A percentile compares a stretch with the other conserved stretches of the same genome.
phyloP scores from a whole-genome alignment of 2,888 invertebrate species.

The Hydropsyche betteni region DNA sequence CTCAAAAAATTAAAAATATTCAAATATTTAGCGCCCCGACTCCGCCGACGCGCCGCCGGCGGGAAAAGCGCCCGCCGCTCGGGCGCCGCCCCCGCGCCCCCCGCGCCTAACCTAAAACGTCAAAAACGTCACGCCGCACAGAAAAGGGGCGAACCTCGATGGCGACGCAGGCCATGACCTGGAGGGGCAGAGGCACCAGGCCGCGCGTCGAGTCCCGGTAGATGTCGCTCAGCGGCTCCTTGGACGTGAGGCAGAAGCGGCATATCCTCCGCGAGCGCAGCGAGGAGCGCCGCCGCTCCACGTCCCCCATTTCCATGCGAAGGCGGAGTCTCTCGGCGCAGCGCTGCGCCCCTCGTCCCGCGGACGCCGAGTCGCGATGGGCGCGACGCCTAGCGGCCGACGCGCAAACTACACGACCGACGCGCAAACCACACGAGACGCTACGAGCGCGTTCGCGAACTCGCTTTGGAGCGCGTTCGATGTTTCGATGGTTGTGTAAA shows the following conservation, averaged over 20 bases:
- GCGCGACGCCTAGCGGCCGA: neutral
- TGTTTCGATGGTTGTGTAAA: too few relatives aligned
- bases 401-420: neutral
- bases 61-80: too few relatives aligned
- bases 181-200: conserved; percentile 73
- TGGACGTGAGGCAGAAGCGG: conserved; percentile 77
- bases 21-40: too few relatives aligned
- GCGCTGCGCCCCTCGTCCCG: neutral
- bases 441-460: neutral
- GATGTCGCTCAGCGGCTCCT: conserved; percentile 71
- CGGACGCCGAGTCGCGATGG: neutral
- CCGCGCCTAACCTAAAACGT: neutral
- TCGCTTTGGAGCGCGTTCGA: too few relatives aligned
- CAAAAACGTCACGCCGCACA: conserved; percentile 9
- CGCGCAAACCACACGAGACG: neutral
- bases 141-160: conserved; percentile 70
- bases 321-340: neutral
- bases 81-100: too few relatives aligned
- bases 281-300: conserved; percentile 11
- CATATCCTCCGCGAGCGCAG: conserved; percentile 73
- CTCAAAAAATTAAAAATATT: too few relatives aligned
- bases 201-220: conserved; percentile 67
- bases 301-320: conserved; percentile 16
- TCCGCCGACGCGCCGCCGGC: too few relatives aligned
- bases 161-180: conserved; percentile 80